A percentile compares a stretch with the other conserved stretches of the same genome.
Conservation (phyloP, 2,888 invertebrate species). For the Cordilura impudica region DNA sequence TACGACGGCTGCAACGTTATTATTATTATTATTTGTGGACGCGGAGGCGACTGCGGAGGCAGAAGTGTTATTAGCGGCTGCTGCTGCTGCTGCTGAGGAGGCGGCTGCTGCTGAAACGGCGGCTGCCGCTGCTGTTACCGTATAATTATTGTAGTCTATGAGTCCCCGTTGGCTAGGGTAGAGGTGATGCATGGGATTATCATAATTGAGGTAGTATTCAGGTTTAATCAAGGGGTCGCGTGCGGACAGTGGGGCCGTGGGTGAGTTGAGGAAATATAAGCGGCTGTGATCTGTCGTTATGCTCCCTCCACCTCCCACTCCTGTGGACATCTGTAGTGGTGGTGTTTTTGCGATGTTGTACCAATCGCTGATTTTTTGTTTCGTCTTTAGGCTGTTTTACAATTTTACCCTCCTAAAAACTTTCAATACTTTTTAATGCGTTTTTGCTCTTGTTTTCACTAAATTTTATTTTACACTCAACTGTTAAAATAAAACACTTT, state of each 20-base stretch:
- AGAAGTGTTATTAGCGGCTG: conserved; percentile 63
- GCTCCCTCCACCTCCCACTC: conserved; percentile 76
- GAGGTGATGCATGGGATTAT: conserved; percentile 76
- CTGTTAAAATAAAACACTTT: conserved; percentile 35
- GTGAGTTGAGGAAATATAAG: conserved; percentile 75
- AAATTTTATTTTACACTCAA: conserved; percentile 37
- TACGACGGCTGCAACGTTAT: conserved; percentile 67
- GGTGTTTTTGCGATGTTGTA: conserved; percentile 67
- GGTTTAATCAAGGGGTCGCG: conserved; percentile 75
- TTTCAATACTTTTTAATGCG: conserved; percentile 42
- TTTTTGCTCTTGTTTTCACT: conserved; percentile 49
- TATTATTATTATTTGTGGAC: conserved; percentile 61
- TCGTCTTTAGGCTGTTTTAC: conserved; percentile 43
- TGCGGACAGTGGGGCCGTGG: conserved; percentile 72
- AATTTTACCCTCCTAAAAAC: conserved; percentile 25
- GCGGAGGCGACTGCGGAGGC: conserved; percentile 60
- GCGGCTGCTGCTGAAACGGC: conserved; percentile 66
- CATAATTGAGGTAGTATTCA: conserved; percentile 76
- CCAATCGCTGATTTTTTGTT: conserved; percentile 61
- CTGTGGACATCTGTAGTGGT: conserved; percentile 74
- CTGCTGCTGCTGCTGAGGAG: conserved; percentile 53
- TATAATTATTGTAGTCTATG: conserved; percentile 74
- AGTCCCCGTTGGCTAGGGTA: conserved; percentile 73
- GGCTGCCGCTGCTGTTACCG: conserved; percentile 68
- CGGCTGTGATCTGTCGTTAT: conserved; percentile 76